A percentile compares a stretch with the other conserved stretches of the same genome.
phyloP scores from a whole-genome alignment of 2,888 invertebrate genomes.

The Sympetrum striolatum region DNA sequence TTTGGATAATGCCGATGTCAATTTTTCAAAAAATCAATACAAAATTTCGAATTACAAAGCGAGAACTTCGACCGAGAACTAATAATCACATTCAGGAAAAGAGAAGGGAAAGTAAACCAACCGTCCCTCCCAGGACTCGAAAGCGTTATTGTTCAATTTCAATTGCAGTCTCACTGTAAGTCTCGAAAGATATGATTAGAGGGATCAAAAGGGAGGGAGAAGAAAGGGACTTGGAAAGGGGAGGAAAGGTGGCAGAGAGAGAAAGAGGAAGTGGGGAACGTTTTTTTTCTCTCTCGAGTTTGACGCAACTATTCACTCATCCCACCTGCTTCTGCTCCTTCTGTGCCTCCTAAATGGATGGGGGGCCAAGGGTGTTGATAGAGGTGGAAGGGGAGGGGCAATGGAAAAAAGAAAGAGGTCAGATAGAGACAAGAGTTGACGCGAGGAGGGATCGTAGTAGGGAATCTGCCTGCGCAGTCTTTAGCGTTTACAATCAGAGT shows the following conservation, averaged over 20 bases:
- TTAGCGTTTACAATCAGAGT: too few relatives aligned
- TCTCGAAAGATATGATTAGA: neutral
- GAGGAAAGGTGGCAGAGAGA: neutral
- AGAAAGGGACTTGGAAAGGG: neutral
- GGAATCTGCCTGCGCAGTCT: too few relatives aligned
- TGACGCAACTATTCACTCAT: neutral
- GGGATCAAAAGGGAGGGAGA: neutral
- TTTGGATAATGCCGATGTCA: too few relatives aligned
- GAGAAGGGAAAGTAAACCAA: too few relatives aligned
- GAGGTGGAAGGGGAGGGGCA: neutral
- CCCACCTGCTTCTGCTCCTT: neutral
- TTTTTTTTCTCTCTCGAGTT: neutral
- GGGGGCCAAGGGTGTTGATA: neutral
- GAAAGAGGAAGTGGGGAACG: neutral
- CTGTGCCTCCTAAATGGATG: neutral
- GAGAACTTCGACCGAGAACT: too few relatives aligned
- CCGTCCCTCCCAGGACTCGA: too few relatives aligned
- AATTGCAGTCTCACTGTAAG: too few relatives aligned
- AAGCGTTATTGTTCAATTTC: too few relatives aligned
- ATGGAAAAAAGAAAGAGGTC: neutral
- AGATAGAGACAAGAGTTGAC: neutral
- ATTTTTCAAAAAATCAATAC: too few relatives aligned
- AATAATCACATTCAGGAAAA: too few relatives aligned
- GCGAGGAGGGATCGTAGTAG: too few relatives aligned
- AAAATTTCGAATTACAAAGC: too few relatives aligned